phyloP scores from a whole-genome alignment of 1,140 invertebrate species.

The Caenorhabditis inopinata region DNA sequence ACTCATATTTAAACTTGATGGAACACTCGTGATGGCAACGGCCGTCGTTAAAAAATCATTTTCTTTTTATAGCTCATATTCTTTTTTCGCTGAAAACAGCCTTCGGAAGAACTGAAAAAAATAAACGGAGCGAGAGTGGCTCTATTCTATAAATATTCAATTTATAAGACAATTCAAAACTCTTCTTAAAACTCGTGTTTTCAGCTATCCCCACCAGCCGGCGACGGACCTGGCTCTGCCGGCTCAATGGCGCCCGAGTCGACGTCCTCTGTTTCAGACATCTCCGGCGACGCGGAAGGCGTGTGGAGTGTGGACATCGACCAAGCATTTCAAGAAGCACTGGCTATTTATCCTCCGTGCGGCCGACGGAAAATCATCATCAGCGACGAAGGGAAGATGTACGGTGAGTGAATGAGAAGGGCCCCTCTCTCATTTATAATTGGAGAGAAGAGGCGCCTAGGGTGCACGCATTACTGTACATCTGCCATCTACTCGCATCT shows the following conservation, averaged over 20 bases:
- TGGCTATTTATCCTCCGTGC: constrained; percentile 98
- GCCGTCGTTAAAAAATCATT: too few species aligned
- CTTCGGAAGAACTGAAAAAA: too few species aligned
- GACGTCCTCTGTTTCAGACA: constrained; percentile 68
- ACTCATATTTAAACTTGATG: too few species aligned
- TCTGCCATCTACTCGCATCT: neutral
- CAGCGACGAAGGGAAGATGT: constrained; percentile 99
- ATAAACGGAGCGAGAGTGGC: too few species aligned
- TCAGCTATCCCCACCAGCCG: constrained; percentile 37
- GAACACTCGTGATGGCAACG: too few species aligned
- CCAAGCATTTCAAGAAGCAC: constrained; percentile 93
- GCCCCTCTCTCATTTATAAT: constrained; percentile 14
- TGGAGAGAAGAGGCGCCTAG: constrained; percentile 9
- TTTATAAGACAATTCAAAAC: neutral
- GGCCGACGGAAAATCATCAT: constrained; percentile 98
- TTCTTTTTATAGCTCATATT: too few species aligned
- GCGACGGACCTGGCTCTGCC: constrained; percentile 6
- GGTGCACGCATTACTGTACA: neutral
- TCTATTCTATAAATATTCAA: too few species aligned
- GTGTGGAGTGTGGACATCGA: constrained; percentile 99
- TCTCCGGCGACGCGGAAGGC: constrained; percentile 91
- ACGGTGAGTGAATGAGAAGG: constrained; percentile 78
- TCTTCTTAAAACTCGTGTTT: neutral
- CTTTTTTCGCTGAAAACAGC: too few species aligned
- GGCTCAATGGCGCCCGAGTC: constrained; percentile 21